Base-by-base conservation (phyloP, 2,797 vertebrate species). In the Sebastolobus altivelis region DNA sequence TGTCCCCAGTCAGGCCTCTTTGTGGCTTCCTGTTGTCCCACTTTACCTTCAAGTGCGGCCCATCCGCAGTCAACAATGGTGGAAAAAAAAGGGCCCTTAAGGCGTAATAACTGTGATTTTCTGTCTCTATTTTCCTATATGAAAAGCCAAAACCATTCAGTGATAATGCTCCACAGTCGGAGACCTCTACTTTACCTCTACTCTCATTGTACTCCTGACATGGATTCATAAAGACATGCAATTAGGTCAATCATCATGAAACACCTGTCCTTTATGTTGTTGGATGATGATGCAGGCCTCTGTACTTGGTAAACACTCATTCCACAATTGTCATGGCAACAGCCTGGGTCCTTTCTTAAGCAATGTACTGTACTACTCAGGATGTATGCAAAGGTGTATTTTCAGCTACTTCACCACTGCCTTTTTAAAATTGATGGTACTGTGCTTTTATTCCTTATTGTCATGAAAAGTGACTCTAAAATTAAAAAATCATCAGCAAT, bases 101-200 rank as follows among this genome's bases (percentile, higher is more conserved):
- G 13, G 27, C 6, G 3, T 75, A 74, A 81, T 72, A 59, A 74
- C 31, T 63, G 55, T 65, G 4, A 68, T 77, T 83, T 68, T 35
- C n/a, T 35, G 49, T 31, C 29, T n/a, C 31, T 76, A 22, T 80
- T 72, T 31, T 65, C n/a, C 10, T 14, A 2, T 16, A 55, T 72
- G 11, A 65, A 72, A 76, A 71, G 60, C n/a, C 27, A 9, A 52
- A 66, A 60, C 20, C 12, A n/a, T 65, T 65, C 18, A 65, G 3
- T 67, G 7, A 29, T 72, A 60, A 59, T 62, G n/a, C 25, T 58
- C 22, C 14, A 29, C 10, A 68, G 6, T 59, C 5, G 20, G 27
- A 71, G 16, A 31, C 22, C 56, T 78, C n/a, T 29, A 13, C 14
- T 49, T 52, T 3, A 22, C 65, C n/a, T 40, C 25, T 4, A 18